Evolutionary conservation across 1,140 invertebrate species (phyloP), one percentile per base, ranked within the genome.

Genomic region (Diorhabda sublineata): DNA sequence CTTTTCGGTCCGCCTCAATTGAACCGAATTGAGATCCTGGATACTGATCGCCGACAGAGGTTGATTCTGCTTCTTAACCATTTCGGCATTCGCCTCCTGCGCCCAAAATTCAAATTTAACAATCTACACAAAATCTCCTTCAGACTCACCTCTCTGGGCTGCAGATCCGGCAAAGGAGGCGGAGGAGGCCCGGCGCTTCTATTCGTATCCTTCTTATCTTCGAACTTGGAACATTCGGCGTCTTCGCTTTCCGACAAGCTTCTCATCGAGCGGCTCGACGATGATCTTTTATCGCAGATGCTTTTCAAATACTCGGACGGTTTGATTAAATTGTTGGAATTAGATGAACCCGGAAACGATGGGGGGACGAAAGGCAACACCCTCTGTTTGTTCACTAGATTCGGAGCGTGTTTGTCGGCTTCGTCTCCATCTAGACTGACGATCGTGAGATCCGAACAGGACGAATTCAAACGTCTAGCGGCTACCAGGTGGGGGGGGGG

Each of bases 291-390:
- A 81, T 87, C 88, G 61, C 87, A 87, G 79, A 95, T 92, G 77
- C 91, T 93, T 75, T 89, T 89, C 68, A 96, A 84, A 82, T 96
- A 96, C 81, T 96, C 94, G 47, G 92, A 94, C 57, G 94, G 94
- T 79, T 96, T 96, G 77, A 97, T 94, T 58, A 96, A 86, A 57
- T 89, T 87, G 79, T 94, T 90, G 62, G 91, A 88, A 75, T 89
- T 86, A 69, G 86, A 83, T 42, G 85, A 84, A 73, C 84, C 85
- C 45, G 89, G 89, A 83, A 96, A 95, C 80, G 92, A 91, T 42
- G 94, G 93, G 59, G 93, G 93, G 79, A 96, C 91, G 84, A 96
- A 95, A 70, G 93, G 91, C 68, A 93, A 82, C 73, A 89, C 91
- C 81, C 92, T 86, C 81, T 93, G 92, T 81, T 91, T 92, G 84